A percentile compares a stretch with the other conserved stretches of the same genome.
Conservation (phyloP, 1,140 invertebrate species). For the Sarcophaga bullata region DNA sequence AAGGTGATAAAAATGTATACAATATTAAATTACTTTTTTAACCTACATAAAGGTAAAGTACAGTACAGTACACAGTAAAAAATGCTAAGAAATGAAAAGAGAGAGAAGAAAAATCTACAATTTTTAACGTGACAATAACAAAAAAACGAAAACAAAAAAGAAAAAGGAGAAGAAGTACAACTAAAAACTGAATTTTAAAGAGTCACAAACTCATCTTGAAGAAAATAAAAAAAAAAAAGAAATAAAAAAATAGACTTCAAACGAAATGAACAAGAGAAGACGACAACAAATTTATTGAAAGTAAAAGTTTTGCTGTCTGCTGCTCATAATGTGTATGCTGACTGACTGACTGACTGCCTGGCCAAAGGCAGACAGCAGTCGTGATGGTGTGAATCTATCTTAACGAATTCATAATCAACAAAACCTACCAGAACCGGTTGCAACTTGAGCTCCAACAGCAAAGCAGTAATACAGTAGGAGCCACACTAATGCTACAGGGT, state of each 20-base stretch:
- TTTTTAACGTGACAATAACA: neutral
- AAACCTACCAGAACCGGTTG: neutral
- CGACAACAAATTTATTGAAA: constrained; percentile 21
- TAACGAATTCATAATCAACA: constrained; percentile 29
- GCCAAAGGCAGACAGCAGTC: too few relatives aligned
- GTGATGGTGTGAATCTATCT: constrained; percentile 6
- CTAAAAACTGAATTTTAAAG: neutral
- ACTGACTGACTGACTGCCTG: neutral
- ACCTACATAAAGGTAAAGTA: constrained; percentile 16
- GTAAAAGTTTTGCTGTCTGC: constrained; percentile 32
- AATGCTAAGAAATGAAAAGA: neutral
- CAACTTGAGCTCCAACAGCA: neutral
- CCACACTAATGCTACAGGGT: neutral
- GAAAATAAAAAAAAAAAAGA: neutral
- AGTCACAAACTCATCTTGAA: neutral
- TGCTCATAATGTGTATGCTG: neutral
- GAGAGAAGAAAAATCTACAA: neutral
- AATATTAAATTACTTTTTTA: constrained; percentile 39
- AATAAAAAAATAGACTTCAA: neutral
- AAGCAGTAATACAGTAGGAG: neutral
- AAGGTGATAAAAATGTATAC: constrained; percentile 31
- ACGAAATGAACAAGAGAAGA: too few relatives aligned
- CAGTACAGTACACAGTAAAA: neutral
- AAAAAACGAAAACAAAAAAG: too few relatives aligned
- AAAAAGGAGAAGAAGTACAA: neutral